Conservation (phyloP, 1,140 invertebrate genomes). For the Sitophilus oryzae region DNA sequence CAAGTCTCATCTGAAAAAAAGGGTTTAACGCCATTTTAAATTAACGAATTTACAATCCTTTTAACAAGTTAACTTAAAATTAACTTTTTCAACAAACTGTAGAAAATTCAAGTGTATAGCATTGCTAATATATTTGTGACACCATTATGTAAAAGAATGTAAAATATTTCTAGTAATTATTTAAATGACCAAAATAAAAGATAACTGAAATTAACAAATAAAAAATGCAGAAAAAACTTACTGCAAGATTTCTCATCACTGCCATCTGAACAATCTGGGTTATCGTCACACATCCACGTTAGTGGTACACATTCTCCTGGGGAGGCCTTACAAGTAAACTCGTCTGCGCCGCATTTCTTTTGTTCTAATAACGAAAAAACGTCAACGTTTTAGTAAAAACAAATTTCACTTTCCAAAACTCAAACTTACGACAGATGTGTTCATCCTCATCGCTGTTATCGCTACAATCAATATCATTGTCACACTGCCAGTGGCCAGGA, state of each 20-base stretch:
- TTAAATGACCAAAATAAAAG: no score
- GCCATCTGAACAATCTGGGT: constrained; percentile 78
- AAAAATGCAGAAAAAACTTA: constrained; percentile 57
- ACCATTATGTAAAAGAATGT: no score
- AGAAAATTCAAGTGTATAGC: no score
- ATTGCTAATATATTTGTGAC: no score
- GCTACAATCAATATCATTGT: constrained; percentile 59
- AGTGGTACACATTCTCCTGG: constrained; percentile 80
- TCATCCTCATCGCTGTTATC: constrained; percentile 70
- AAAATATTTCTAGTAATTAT: no score
- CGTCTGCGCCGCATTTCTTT: constrained; percentile 75
- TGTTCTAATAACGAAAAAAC: constrained; percentile 48
- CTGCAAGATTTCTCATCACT: constrained; percentile 83
- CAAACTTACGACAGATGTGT: constrained; percentile 59
- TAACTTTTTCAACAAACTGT: no score
- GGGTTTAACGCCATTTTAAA: not conserved
- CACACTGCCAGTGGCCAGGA: constrained; percentile 63
- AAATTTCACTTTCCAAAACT: not conserved
- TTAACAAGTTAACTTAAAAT: not conserved
- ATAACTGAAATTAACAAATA: not conserved
- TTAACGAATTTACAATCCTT: not conserved
- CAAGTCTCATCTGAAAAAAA: constrained; percentile 70
- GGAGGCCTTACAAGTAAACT: constrained; percentile 75
- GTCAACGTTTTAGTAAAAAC: not conserved
- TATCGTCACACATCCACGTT: constrained; percentile 88